phyloP scores from a whole-genome alignment of 2,113 vertebrate genomes.

The Carassius auratus region DNA sequence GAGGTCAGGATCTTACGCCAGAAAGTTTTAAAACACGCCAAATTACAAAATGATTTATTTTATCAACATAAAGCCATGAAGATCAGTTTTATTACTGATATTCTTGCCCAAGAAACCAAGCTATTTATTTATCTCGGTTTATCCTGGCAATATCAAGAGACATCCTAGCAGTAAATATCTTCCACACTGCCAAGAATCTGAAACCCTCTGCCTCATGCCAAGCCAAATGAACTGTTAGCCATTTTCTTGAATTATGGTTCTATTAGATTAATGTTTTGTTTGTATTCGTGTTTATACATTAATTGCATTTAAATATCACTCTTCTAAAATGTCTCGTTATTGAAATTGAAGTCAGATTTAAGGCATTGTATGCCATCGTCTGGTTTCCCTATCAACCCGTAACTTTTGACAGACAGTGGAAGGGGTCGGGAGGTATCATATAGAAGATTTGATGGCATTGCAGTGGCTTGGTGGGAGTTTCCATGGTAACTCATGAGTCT shows the following conservation, averaged over 20 bases:
- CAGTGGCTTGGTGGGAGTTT: conserved; percentile 65
- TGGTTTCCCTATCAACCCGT: not conserved
- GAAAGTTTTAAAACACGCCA: not conserved
- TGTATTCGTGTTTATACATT: not conserved
- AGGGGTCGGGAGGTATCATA: conserved; percentile 26
- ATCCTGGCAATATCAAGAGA: conserved; percentile 8
- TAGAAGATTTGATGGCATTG: conserved; percentile 53
- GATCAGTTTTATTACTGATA: conserved; percentile 15
- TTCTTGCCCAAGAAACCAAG: not conserved
- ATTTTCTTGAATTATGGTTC: not conserved
- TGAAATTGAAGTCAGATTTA: conserved; percentile 8
- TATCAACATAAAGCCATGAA: not conserved
- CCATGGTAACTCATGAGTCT: conserved; percentile 72
- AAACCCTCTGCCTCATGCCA: conserved; percentile 8
- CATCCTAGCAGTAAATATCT: conserved; percentile 24
- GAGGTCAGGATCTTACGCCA: not conserved
- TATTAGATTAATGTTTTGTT: conserved; percentile 8
- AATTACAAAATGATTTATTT: not conserved
- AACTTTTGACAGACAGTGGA: not conserved
- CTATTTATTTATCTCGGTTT: conserved; percentile 11
- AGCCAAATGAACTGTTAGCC: not conserved
- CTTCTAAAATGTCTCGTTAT: not conserved
- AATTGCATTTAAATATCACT: not conserved
- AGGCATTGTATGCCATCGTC: not conserved
- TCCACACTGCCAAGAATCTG: conserved; percentile 9